These are phyloP conservation scores for Bombus pyrosoma DNA, from an alignment of 1,140 invertebrate species.

Conservation along the genomic window DNA sequence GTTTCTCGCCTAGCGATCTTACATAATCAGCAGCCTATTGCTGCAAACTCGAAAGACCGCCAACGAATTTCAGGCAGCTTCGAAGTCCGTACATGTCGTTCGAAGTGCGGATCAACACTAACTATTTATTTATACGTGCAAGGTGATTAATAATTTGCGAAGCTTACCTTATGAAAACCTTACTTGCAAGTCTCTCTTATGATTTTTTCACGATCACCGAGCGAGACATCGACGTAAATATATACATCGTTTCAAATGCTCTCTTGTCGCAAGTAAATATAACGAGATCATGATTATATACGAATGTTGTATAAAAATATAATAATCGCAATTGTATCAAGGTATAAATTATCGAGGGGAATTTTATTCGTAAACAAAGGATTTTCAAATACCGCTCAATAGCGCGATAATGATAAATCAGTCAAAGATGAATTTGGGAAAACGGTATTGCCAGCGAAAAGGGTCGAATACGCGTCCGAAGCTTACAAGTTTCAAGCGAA, in stretches of 20 bases:
- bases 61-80: conserved; percentile 1
- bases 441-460: neutral
- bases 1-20: neutral
- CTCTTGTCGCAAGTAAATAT: accelerated
- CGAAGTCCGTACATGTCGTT: neutral
- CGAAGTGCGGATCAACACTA: neutral
- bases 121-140: neutral
- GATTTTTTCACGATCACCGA: neutral
- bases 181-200: neutral
- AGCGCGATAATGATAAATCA: neutral
- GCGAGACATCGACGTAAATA: neutral
- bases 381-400: neutral
- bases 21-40: neutral
- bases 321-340: accelerated
- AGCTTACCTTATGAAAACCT: neutral
- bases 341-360: neutral
- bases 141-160: neutral
- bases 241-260: too few relatives aligned
- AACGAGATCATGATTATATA: neutral
- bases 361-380: neutral
- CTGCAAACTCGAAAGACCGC: neutral
- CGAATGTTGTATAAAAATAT: neutral
- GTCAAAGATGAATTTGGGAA: neutral
- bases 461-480: too few relatives aligned
- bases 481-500: neutral